Conservation (phyloP, 2,113 vertebrate genomes). For the Agelaius tricolor region DNA sequence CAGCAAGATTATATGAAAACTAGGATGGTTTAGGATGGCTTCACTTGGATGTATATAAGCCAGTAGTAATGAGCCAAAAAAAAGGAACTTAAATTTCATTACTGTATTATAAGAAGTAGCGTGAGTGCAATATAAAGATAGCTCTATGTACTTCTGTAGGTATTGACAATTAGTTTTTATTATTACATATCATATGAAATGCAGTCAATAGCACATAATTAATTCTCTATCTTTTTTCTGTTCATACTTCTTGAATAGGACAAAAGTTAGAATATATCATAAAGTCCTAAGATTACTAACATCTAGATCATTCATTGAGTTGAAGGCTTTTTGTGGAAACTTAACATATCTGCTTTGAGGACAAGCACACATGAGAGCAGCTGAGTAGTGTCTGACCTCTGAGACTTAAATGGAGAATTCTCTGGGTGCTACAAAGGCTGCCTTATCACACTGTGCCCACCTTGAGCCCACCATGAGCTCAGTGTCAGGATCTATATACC, state of each 20-base stretch:
- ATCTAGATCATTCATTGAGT: neutral
- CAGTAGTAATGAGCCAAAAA: neutral
- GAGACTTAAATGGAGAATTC: neutral
- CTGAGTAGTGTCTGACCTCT: neutral
- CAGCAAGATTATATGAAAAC: neutral
- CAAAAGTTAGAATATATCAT: neutral
- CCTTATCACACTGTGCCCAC: neutral
- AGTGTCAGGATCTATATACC: neutral
- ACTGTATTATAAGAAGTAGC: neutral
- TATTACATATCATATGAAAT: neutral
- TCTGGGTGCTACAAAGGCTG: neutral
- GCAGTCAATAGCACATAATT: neutral
- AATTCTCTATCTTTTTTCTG: neutral
- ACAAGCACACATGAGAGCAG: neutral
- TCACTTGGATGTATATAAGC: neutral
- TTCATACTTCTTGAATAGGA: neutral
- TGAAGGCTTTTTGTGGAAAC: neutral
- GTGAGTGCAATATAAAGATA: neutral
- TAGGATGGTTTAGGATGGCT: neutral
- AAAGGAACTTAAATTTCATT: neutral
- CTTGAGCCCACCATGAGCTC: neutral
- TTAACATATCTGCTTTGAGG: neutral
- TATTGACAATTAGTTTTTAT: neutral
- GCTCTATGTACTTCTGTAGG: neutral
- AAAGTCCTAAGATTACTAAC: neutral